Evolutionary conservation across 1,140 invertebrate species (phyloP), one percentile per base, ranked within the genome.

Genomic region (Drosophila sechellia): DNA sequence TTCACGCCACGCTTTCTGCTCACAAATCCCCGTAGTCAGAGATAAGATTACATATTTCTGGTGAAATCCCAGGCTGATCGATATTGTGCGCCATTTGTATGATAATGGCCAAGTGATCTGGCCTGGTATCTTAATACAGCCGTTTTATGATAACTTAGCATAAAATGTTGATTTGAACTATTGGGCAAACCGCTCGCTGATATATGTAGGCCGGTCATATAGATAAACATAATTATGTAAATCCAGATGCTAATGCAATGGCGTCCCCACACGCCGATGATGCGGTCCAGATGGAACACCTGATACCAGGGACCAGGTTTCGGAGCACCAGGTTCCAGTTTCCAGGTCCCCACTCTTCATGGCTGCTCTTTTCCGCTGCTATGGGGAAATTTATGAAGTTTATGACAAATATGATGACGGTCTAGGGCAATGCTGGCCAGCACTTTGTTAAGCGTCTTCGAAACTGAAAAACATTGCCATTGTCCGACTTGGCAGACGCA

Each of bases 351-450:
- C 15, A 5, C 20, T 58, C 31, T 17, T 17, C 17, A 1, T 10
- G 4, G 15, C 15, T 50, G 31, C 49, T 25, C 35, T 27, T 17
- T 48, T 27, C 11, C 11, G 12, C 53, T 31, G 58, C 50, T 27
- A 58, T 59, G 63, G 58, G 31, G 10, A 59, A 69, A 83, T 83
- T 83, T 76, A 86, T 87, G 81, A 86, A 87, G 83, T 79, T 87
- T 86, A 76, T 87, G 81, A 86, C 81, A 86, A 86, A 86, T 86
- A 86, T 83, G 81, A 86, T 79, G 83, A 87, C 83, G 83, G 83
- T 86, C 78, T 79, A 77, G 81, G 78, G 81, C 78, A 66, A 71
- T 68, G 52, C 59, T 65, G 39, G 73, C 42, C 65, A 59, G 74
- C 74, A 84, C 58, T 74, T 81, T 66, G 55, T 71, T 72, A 55